Evolutionary conservation across 2,888 invertebrate genomes (phyloP), one percentile per base, ranked within the genome.

Genomic region (Agapostemon virescens): DNA sequence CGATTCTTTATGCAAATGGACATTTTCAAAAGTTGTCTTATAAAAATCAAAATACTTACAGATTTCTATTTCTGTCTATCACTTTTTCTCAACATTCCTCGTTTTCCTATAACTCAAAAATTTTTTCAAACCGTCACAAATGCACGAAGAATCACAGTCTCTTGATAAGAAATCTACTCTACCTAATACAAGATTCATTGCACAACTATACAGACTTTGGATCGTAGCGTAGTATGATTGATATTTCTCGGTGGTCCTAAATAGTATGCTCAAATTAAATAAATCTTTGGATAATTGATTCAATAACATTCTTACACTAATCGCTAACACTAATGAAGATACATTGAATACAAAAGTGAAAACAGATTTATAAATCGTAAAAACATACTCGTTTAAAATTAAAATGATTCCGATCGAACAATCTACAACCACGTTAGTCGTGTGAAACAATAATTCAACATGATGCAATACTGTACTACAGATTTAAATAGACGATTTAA

Each of bases 201-300:
- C 81, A 61, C 72, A 82, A 79, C 79, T 61, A 79, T 83, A 64
- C 86, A 82, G 87, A 89, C 90, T 90, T 90, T 90, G 89, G 89
- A 84, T 86, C 84, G 79, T 85, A 89, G 89, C 88, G 77, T 85
- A 58, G 69, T 61, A 52, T n/a, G 17, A 42, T 64, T n/a, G 15
- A 20, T 49, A 67, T 45, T 26, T 17, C 33, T 81, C 70, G 67
- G 70, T 79, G 61, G 52, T 49, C 38, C n/a, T n/a, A 49, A 70
- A 45, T 70, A 42, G 36, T 40, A 71, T 55, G n/a, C 6, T 13
- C 33, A 33, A 30, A 67, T 23, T 33, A 42, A 33, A 42, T 40
- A 64, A 26, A 52, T 81, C 81, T 81, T 81, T 80, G 79, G 79
- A 64, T 30, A 36, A 30, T 38, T 55, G 23, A 42, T 33, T 38